These are phyloP conservation scores for Lamellibrachia satsuma DNA, from an alignment of 2,888 invertebrate species.

Conservation along the genomic window DNA sequence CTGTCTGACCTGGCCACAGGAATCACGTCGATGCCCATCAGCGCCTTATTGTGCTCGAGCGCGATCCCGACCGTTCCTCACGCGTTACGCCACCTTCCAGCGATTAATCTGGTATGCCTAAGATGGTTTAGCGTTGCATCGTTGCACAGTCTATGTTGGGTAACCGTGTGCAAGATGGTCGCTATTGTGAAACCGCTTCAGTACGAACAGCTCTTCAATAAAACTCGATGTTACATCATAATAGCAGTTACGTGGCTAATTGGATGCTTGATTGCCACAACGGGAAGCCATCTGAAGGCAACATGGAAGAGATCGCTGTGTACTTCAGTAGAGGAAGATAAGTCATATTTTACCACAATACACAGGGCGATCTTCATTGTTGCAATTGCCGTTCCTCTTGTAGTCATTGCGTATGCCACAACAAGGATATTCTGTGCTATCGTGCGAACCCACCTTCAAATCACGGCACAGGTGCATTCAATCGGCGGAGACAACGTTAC, in stretches of 20 bases:
- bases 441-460: not conserved
- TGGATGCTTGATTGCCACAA: not conserved
- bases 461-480: not conserved
- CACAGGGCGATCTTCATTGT: not conserved
- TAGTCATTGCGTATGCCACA: not conserved
- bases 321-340: not conserved
- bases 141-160: not conserved
- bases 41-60: not conserved
- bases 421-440: not conserved
- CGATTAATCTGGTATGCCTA: not conserved
- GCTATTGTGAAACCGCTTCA: not conserved
- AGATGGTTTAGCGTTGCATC: not conserved
- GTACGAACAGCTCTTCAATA: not conserved
- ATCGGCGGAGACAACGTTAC: not conserved
- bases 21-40: not conserved
- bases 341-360: not conserved
- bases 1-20: not conserved
- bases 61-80: not conserved
- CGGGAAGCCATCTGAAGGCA: not conserved
- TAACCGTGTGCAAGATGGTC: not conserved
- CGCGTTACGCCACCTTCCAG: not conserved
- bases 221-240: not conserved
- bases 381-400: not conserved
- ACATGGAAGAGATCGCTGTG: not conserved
- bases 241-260: not conserved